Percentiles rank a stretch among this genome's conserved stretches.
These are phyloP conservation scores for Cydia fagiglandana DNA, from an alignment of 1,140 invertebrate species.

Conservation along the genomic window DNA sequence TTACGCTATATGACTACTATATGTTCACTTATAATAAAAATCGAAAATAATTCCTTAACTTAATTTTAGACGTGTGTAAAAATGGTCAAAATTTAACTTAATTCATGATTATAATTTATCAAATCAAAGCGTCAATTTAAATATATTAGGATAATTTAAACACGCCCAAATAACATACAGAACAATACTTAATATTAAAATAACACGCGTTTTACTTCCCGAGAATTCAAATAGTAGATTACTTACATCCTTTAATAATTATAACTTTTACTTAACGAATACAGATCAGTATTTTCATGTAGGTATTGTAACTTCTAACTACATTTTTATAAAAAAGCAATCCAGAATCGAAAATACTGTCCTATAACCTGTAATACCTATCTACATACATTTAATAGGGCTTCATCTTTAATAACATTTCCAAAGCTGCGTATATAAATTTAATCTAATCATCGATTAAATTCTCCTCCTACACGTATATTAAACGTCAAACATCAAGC, in stretches of 20 bases:
- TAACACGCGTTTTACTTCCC: not conserved
- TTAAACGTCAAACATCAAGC: not conserved
- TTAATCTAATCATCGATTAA: not conserved
- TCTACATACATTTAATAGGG: not conserved
- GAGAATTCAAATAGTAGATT: not conserved
- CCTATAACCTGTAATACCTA: not conserved
- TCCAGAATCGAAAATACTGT: not conserved
- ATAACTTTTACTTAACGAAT: not conserved
- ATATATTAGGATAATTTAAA: not conserved
- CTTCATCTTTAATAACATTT: not conserved
- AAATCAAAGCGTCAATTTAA: slow-evolving; percentile 6
- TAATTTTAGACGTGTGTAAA: not conserved
- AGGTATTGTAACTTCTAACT: not conserved
- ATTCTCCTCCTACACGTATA: not conserved
- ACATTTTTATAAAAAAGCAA: not conserved
- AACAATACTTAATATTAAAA: not conserved
- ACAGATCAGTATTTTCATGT: not conserved
- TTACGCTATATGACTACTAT: slow-evolving; percentile 22
- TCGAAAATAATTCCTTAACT: not conserved
- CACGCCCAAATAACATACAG: not conserved
- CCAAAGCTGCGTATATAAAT: not conserved
- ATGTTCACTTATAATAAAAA: slow-evolving; percentile 7
- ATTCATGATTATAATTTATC: not conserved
- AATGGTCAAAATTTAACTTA: not conserved
- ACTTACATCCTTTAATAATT: not conserved